phyloP scores from a whole-genome alignment of 2,888 invertebrate species.

The Luffia ferchaultella region DNA sequence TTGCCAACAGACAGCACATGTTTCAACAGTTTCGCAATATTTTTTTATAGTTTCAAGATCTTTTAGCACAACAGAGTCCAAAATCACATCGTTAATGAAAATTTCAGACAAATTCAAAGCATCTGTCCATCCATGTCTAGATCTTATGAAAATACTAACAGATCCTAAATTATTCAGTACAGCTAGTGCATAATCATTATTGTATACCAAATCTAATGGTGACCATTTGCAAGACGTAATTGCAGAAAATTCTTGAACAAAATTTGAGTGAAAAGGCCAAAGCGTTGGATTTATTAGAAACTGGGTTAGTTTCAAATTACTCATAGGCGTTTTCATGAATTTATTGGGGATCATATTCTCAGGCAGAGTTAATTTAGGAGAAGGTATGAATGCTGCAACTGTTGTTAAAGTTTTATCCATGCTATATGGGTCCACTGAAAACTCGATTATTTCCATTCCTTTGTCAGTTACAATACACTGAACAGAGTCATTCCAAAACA shows the following conservation, averaged over 20 bases:
- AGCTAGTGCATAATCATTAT: slow-evolving; percentile 29
- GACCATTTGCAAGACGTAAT: slow-evolving; percentile 35
- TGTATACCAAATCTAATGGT: slow-evolving; percentile 26
- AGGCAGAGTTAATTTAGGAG: slow-evolving; percentile 32
- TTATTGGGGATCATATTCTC: slow-evolving; percentile 24
- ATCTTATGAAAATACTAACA: slow-evolving; percentile 28
- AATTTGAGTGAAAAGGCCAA: slow-evolving; percentile 38
- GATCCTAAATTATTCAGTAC: slow-evolving; percentile 42
- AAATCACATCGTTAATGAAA: slow-evolving; percentile 10
- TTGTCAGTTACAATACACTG: slow-evolving; percentile 33
- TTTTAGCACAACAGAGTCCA: not conserved
- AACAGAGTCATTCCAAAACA: slow-evolving; percentile 32
- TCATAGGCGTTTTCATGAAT: slow-evolving; percentile 18
- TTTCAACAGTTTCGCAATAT: slow-evolving; percentile 26
- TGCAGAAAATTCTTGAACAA: slow-evolving; percentile 33
- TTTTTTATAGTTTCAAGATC: slow-evolving; percentile 6
- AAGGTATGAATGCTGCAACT: slow-evolving; percentile 24
- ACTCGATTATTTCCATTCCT: slow-evolving; percentile 34
- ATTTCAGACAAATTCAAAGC: slow-evolving; percentile 28
- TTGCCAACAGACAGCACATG: slow-evolving; percentile 37
- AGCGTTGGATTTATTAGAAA: slow-evolving; percentile 33
- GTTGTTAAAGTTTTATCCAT: slow-evolving; percentile 38
- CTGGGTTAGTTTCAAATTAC: not conserved
- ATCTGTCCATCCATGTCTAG: slow-evolving; percentile 24
- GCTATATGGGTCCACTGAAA: slow-evolving; percentile 30